A percentile compares a stretch with the other conserved stretches of the same genome.
phyloP scores from a whole-genome alignment of 53 echinoderm and acorn worm genomes.

The Crossaster papposus region DNA sequence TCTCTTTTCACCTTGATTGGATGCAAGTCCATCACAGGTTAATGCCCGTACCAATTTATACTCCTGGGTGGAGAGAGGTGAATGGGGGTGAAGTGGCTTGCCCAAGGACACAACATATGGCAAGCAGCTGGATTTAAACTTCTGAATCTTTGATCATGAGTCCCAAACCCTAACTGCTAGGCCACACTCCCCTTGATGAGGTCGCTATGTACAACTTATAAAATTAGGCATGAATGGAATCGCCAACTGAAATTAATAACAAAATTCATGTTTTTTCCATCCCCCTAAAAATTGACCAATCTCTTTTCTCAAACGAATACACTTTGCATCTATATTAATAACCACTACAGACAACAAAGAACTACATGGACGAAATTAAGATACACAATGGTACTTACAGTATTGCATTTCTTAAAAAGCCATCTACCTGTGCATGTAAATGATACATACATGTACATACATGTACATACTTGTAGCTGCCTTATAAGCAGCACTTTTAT shows the following conservation, averaged over 20 bases:
- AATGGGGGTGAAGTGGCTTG: no score
- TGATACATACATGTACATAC: not conserved
- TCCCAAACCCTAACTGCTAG: no score
- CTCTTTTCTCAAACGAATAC: not conserved
- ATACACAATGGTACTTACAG: not conserved
- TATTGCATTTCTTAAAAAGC: slow-evolving; percentile 1
- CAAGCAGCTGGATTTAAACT: no score
- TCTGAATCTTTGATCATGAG: no score
- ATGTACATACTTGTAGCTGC: not conserved
- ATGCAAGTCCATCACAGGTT: no score
- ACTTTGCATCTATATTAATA: not conserved
- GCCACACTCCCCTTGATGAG: no score
- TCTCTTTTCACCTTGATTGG: no score
- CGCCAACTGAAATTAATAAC: not conserved
- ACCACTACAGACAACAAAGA: not conserved
- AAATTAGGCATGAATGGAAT: no score
- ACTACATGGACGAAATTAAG: not conserved
- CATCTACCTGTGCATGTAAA: not conserved
- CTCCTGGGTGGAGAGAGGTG: no score
- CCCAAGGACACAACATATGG: no score
- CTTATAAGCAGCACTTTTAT: not conserved
- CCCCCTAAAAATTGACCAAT: not conserved
- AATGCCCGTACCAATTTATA: no score
- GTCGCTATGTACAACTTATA: no score
- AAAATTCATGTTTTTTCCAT: not conserved